Evolutionary conservation across 2,888 invertebrate species (phyloP), one percentile per base, ranked within the genome.

Genomic region (Drosophila cyrtoloma): DNA sequence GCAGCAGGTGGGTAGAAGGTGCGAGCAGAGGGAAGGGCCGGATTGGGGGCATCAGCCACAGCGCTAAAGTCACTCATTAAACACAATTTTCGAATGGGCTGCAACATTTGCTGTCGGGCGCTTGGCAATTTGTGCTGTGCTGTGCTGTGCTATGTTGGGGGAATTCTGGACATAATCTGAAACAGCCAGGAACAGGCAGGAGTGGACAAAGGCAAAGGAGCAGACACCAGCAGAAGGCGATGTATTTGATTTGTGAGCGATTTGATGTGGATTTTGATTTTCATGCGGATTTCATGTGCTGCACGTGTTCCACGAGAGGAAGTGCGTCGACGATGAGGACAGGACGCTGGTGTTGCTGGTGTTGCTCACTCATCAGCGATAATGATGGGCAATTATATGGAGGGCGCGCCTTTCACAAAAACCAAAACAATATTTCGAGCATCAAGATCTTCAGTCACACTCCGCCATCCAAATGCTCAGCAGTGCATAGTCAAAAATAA

Each of bases 311-410:
- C 75, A 9, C 16, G 28, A 35, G 55, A 64, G 73, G 65, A 81
- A 70, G 64, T 71, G 57, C 69, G 69, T 22, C 56, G 39, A 50
- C 47, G 32, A 39, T 28, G 28, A 12, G 42, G 32, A 44, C 30
- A 26, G 47, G 32, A 44, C 44, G 33, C 14, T 33, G 58, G 30
- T 22, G 87, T 89, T 84, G 22, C 7, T 33, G 58, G 22, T 22
- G 87, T 89, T 84, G 82, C 86, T 71, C 90, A 80, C 86, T 87
- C 87, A 87, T 87, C 87, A 87, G 89, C 77, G 86, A 90, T 90
- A 90, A 87, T 87, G 86, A 90, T 82, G 86, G 89, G 80, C 87
- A 89, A 90, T 87, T 87, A 90, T 86, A 77, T 77, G 67, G 71
- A 55, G 75, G 68, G 67, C 68, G 76, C 62, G 68, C 77, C 82